These are phyloP conservation scores for Diarsia rubi DNA, from an alignment of 2,888 invertebrate genomes.

Conservation along the genomic window DNA sequence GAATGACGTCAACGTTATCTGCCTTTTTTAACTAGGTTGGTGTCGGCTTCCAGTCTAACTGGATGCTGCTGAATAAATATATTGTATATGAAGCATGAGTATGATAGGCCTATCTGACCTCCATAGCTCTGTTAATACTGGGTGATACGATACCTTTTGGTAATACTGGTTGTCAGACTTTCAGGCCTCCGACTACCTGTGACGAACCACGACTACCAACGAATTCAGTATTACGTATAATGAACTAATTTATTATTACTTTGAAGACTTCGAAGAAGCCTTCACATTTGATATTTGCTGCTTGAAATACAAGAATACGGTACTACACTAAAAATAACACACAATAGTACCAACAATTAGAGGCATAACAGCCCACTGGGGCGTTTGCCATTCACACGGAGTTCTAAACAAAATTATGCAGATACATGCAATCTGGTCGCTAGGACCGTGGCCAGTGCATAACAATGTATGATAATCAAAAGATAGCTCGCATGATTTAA, in stretches of 20 bases:
- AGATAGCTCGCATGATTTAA: conserved; percentile 78
- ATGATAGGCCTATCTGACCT: no score
- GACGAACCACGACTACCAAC: no score
- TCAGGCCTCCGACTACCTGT: no score
- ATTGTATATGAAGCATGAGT: no score
- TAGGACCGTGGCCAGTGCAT: conserved; percentile 72
- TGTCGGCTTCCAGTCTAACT: no score
- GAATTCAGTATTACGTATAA: neutral
- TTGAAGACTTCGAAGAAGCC: neutral
- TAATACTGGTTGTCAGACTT: no score
- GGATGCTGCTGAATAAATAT: no score
- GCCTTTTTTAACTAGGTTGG: no score
- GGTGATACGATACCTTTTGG: no score
- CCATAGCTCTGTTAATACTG: no score
- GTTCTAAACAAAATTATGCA: conserved; percentile 79
- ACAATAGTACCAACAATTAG: conserved; percentile 34
- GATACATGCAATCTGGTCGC: conserved; percentile 81
- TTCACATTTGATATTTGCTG: neutral
- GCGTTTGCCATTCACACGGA: conserved; percentile 58
- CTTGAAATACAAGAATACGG: neutral
- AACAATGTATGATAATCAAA: conserved; percentile 83
- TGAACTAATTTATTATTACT: neutral
- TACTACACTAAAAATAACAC: neutral
- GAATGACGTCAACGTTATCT: neutral
- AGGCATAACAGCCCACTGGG: conserved; percentile 33